These are phyloP conservation scores for Proterorhinus semilunaris DNA, from an alignment of 2,113 vertebrate genomes.

Conservation along the genomic window DNA sequence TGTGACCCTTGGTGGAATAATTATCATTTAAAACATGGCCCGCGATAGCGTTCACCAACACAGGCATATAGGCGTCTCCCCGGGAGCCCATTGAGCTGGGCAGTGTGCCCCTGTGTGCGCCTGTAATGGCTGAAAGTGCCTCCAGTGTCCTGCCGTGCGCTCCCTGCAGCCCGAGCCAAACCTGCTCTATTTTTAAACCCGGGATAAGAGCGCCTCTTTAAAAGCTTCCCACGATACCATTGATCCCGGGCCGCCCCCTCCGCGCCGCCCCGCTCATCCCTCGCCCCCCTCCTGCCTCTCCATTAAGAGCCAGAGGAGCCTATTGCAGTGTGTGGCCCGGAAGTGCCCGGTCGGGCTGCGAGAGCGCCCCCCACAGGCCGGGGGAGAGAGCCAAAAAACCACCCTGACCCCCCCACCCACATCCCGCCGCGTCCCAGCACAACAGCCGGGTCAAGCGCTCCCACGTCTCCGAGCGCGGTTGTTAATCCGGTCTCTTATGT, in stretches of 20 bases:
- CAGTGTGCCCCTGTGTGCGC: constrained; percentile 12
- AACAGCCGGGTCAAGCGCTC: constrained; percentile 35
- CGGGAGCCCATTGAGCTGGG: constrained; percentile 19
- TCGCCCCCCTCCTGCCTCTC: constrained; percentile 57
- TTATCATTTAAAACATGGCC: constrained; percentile 2
- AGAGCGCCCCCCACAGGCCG: constrained; percentile 35
- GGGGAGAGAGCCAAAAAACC: neutral
- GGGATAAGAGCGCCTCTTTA: constrained; percentile 57
- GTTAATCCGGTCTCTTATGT: neutral
- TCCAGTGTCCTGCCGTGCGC: constrained; percentile 45
- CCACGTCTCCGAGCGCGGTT: neutral
- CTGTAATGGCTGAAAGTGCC: constrained; percentile 16
- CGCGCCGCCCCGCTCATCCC: constrained; percentile 49
- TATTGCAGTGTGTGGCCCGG: constrained; percentile 60
- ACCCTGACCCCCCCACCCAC: constrained; percentile 36
- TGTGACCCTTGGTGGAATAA: neutral
- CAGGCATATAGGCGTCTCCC: constrained; percentile 37
- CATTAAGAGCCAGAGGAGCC: constrained; percentile 40
- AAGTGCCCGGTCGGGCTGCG: constrained; percentile 68
- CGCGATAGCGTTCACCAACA: constrained; percentile 32
- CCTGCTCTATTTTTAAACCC: constrained; percentile 68
- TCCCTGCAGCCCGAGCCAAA: constrained; percentile 48
- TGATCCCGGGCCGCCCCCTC: constrained; percentile 66
- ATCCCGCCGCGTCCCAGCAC: constrained; percentile 51
- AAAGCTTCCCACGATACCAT: constrained; percentile 74